A percentile compares a stretch with the other conserved stretches of the same genome.
Conservation (phyloP, 2,888 invertebrate genomes). For the Drosophila diplacantha region DNA sequence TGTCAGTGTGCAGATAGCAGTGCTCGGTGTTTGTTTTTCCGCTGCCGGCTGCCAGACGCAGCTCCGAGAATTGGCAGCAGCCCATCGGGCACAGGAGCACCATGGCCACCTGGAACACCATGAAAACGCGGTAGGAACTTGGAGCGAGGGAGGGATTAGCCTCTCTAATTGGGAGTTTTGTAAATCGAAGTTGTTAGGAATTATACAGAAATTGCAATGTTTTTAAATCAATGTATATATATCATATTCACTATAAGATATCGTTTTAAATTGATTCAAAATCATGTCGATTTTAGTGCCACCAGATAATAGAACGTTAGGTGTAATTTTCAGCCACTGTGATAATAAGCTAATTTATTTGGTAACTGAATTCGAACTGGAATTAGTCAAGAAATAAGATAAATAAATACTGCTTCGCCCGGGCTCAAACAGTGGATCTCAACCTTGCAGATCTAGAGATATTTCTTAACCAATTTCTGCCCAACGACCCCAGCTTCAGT, state of each 20-base stretch:
- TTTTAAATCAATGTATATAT: neutral
- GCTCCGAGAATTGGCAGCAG: slow-evolving; percentile 19
- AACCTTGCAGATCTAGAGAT: too few species aligned
- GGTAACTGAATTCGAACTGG: too few species aligned
- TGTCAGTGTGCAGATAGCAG: slow-evolving; percentile 68
- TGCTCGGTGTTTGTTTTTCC: slow-evolving; percentile 65
- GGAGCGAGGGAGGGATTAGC: neutral
- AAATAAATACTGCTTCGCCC: too few species aligned
- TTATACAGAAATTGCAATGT: too few species aligned
- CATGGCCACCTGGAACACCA: slow-evolving; percentile 72
- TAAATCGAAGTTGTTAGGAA: neutral
- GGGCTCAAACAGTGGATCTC: too few species aligned
- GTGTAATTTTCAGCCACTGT: too few species aligned
- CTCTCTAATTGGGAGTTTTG: neutral
- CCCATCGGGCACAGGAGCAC: slow-evolving; percentile 11
- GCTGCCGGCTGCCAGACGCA: slow-evolving; percentile 44
- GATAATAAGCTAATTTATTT: neutral
- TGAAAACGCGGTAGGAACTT: slow-evolving; percentile 70
- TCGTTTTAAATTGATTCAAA: neutral
- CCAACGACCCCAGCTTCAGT: too few species aligned
- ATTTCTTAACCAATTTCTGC: too few species aligned
- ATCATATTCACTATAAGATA: too few species aligned
- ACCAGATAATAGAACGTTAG: neutral
- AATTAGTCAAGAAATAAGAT: too few species aligned
- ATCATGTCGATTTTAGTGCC: neutral